Percentiles rank a stretch among this genome's conserved stretches.
Conservation (phyloP, 1,140 invertebrate species). For the Lasioglossum baleicum region DNA sequence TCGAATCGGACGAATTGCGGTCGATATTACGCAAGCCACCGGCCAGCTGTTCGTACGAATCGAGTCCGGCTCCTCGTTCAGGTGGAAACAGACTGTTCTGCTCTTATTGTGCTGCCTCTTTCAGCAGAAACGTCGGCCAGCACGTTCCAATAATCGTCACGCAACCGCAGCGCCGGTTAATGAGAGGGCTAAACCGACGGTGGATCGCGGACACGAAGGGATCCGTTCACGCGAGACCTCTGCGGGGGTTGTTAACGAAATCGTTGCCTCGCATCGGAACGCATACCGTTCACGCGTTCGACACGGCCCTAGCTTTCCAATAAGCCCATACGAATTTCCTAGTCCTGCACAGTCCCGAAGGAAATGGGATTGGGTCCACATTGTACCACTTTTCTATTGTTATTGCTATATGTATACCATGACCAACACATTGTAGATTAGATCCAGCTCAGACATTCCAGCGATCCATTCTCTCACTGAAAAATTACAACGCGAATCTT, state of each 20-base stretch:
- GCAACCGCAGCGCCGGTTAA: constrained; percentile 8
- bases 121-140: neutral
- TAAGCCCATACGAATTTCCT: too few relatives aligned
- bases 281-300: neutral
- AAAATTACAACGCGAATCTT: too few relatives aligned
- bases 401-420: too few relatives aligned
- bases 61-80: neutral
- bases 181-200: constrained; percentile 3
- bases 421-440: too few relatives aligned
- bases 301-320: too few relatives aligned
- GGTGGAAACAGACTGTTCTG: neutral
- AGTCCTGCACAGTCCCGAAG: too few relatives aligned
- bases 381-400: too few relatives aligned
- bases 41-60: neutral
- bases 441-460: too few relatives aligned
- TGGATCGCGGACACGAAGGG: constrained; percentile 8
- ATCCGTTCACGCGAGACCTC: constrained; percentile 20
- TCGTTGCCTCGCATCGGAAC: constrained; percentile 17
- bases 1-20: constrained; percentile 2
- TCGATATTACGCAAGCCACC: neutral
- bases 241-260: constrained; percentile 23
- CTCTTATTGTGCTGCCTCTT: neutral
- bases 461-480: too few relatives aligned
- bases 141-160: constrained; percentile 22
- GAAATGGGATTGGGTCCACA: too few relatives aligned